Conservation (phyloP, 2,888 invertebrate species). For the Merodon equestris region DNA sequence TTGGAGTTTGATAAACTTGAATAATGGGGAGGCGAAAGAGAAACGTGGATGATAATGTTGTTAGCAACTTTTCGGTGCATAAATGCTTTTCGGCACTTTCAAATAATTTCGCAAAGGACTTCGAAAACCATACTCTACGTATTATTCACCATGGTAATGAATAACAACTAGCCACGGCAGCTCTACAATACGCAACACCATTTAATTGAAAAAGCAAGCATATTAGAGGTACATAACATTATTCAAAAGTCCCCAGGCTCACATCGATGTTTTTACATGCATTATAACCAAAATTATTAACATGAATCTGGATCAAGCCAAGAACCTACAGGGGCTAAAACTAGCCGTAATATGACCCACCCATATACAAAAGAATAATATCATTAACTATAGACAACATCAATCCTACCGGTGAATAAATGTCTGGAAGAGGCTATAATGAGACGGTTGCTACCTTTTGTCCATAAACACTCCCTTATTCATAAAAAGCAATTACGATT, state of each 20-base stretch:
- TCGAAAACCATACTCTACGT: background rate
- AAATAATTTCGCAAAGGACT: background rate
- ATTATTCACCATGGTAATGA: background rate
- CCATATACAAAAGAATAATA: background rate
- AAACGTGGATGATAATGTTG: background rate
- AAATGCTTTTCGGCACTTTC: background rate
- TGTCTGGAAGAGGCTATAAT: too few relatives aligned
- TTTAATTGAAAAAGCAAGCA: background rate
- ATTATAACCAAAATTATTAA: background rate
- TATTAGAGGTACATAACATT: background rate
- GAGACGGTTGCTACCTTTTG: too few relatives aligned
- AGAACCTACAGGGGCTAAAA: background rate
- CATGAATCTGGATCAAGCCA: background rate
- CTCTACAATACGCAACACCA: background rate
- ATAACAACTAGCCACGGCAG: background rate
- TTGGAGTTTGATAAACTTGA: conserved; percentile 3
- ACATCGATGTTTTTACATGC: conserved; percentile 2
- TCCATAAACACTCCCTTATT: too few relatives aligned
- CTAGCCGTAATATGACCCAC: background rate
- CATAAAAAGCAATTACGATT: too few relatives aligned
- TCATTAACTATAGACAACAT: background rate
- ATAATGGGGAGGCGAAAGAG: conserved; percentile 3
- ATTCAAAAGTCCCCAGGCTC: background rate
- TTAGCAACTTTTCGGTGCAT: background rate
- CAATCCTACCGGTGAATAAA: too few relatives aligned